Evolutionary conservation across 2,888 invertebrate genomes (phyloP), one percentile per base, ranked within the genome.

Genomic region (Polydrusus cervinus): DNA sequence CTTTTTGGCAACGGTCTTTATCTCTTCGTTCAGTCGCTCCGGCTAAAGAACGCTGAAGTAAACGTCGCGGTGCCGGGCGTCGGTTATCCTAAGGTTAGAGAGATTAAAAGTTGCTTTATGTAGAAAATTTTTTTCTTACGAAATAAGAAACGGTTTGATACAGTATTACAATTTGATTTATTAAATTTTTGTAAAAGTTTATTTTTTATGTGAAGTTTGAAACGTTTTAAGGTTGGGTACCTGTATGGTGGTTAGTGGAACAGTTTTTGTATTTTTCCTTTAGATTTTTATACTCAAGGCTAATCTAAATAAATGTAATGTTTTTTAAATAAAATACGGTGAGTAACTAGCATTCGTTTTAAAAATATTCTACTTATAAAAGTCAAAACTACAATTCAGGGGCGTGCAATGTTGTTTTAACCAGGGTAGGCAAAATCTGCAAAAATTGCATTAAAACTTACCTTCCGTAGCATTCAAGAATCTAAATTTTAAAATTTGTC

Each of bases 1-100:
- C 76, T 69, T 76, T 76, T 73, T 66, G 76, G 73, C 73, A 51
- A 55, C 53, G 47, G 38, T 10, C 65, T 18, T 53, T 49, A 66
- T 62, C 57, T 65, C 43, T 16, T 11, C 43, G 45, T 67, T 67
- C 69, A 69, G 76, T 76, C 72, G 51, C 61, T 73, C 70, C 66
- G 47, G 70, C 61, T 43, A 68, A 70, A 73, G 66, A 67, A 61
- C 70, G 76, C 66, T 61, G 34, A 25, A 40, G 49, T 49, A 62
- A 62, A 40, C 55, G 71, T 66, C 51, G 75, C 55, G 51, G 38
- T 71, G 75, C 14, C 45, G 38, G 9, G 38, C 49, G 51, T 74
- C 67, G 20, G n/a, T 40, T 34, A 57, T 9, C 34, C 9, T 25
- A n/a, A 25, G 38, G 57, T 34, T 34, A 55, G 14, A 11, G n/a